phyloP scores from a whole-genome alignment of 2,797 vertebrate genomes.

The Philypnodon macrostomus region DNA sequence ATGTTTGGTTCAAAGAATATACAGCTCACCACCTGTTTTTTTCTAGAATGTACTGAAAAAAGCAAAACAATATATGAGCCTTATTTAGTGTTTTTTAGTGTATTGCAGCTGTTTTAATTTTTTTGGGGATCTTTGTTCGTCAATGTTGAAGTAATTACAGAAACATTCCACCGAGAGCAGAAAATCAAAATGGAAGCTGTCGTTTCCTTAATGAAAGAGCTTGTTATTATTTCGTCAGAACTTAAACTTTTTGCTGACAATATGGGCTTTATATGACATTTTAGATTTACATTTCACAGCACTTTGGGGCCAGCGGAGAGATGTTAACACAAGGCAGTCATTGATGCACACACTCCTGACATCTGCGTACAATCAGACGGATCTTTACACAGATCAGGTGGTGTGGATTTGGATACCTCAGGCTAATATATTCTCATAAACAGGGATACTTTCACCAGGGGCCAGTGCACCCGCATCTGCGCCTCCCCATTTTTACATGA shows the following conservation, averaged over 20 bases:
- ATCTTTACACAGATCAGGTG: constrained; percentile 30
- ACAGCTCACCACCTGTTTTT: constrained; percentile 17
- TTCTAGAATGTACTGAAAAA: constrained; percentile 19
- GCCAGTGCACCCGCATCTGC: constrained; percentile 21
- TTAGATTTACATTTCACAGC: constrained; percentile 60
- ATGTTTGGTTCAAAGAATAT: neutral
- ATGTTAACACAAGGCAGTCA: constrained; percentile 61
- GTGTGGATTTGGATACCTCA: constrained; percentile 41
- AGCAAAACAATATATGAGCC: constrained; percentile 9
- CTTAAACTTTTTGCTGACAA: constrained; percentile 49
- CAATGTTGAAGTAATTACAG: constrained; percentile 62
- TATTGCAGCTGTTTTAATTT: constrained; percentile 47
- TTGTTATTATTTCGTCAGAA: constrained; percentile 63
- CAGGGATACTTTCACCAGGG: constrained; percentile 16
- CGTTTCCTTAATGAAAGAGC: constrained; percentile 59
- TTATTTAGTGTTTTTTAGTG: constrained; percentile 44
- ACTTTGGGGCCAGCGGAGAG: neutral
- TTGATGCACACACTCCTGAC: constrained; percentile 41
- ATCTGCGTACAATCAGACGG: constrained; percentile 15
- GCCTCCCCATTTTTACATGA: constrained; percentile 37
- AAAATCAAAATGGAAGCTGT: constrained; percentile 59
- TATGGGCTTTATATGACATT: constrained; percentile 60
- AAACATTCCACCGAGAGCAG: constrained; percentile 43
- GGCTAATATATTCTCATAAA: constrained; percentile 13
- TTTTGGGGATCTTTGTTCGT: constrained; percentile 18